Evolutionary conservation across 2,797 vertebrate genomes (phyloP).

Genomic region (Ataeniobius toweri): DNA sequence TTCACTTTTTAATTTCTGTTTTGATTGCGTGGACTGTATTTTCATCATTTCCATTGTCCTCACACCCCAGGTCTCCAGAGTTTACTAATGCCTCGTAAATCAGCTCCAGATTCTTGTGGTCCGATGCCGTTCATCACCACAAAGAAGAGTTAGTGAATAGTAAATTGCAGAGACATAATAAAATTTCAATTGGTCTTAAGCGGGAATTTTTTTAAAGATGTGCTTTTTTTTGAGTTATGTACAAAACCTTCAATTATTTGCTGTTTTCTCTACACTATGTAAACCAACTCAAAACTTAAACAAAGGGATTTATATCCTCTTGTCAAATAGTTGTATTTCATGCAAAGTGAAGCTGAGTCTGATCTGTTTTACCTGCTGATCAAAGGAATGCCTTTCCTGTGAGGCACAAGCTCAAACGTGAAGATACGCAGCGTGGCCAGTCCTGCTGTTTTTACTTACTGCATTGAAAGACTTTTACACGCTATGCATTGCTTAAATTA

Average conservation of each 20-base stretch:
- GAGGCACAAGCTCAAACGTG: conserved; percentile 20
- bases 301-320: conserved; percentile 36
- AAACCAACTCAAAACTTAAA: conserved; percentile 29
- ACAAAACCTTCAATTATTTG: conserved; percentile 6
- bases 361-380: conserved; percentile 40
- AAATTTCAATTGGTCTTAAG: conserved; percentile 13
- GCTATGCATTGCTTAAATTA: conserved; percentile 5
- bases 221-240: conserved; percentile 9
- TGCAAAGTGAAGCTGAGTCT: conserved; percentile 19
- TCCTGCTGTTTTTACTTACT: conserved; percentile 16
- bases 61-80: conserved; percentile 39
- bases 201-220: conserved; percentile 15
- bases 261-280: conserved; percentile 8
- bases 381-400: conserved; percentile 40
- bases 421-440: conserved; percentile 5
- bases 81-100: conserved; percentile 61
- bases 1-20: conserved; percentile 47
- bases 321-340: conserved; percentile 40
- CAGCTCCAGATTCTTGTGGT: conserved; percentile 63
- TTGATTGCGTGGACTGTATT: conserved; percentile 45
- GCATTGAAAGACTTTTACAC: conserved; percentile 14
- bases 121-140: conserved; percentile 51
- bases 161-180: conserved; percentile 26
- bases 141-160: conserved; percentile 38
- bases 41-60: conserved; percentile 56